Evolutionary conservation across 2,113 vertebrate species (phyloP).

Genomic region (Labeo catla): DNA sequence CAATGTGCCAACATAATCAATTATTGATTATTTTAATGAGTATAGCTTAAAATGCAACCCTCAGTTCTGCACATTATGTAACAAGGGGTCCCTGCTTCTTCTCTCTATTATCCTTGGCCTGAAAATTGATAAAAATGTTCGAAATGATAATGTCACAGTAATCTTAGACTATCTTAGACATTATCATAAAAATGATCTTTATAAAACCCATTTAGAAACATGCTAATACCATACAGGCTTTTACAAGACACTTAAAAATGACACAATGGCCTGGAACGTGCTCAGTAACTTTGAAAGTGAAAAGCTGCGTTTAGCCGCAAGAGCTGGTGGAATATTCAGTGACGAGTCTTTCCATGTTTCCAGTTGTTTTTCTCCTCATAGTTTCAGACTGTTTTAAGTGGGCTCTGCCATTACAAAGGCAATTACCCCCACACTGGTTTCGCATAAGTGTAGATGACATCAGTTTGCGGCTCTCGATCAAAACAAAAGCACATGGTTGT

Average conservation of each 20-base stretch:
- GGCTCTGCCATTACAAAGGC: constrained; percentile 4
- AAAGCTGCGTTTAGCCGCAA: constrained; percentile 18
- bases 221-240: constrained; percentile 20
- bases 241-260: constrained; percentile 27
- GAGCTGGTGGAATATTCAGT: constrained; percentile 30
- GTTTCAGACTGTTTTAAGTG: constrained; percentile 12
- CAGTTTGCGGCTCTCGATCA: constrained; percentile 9
- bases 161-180: background rate
- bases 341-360: constrained; percentile 19
- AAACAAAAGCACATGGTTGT: constrained; percentile 33
- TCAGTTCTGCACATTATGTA: background rate
- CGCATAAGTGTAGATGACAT: constrained; percentile 35
- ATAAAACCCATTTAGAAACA: constrained; percentile 18
- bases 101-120: background rate
- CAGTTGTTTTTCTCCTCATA: background rate
- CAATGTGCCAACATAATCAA: background rate
- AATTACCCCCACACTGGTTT: background rate
- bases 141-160: background rate
- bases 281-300: constrained; percentile 11
- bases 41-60: background rate
- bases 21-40: background rate
- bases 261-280: background rate
- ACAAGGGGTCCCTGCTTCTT: background rate
- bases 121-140: background rate
- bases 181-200: constrained; percentile 14